Evolutionary conservation across 2,797 vertebrate genomes (phyloP).

Genomic region (Dromococcyx pavoninus): DNA sequence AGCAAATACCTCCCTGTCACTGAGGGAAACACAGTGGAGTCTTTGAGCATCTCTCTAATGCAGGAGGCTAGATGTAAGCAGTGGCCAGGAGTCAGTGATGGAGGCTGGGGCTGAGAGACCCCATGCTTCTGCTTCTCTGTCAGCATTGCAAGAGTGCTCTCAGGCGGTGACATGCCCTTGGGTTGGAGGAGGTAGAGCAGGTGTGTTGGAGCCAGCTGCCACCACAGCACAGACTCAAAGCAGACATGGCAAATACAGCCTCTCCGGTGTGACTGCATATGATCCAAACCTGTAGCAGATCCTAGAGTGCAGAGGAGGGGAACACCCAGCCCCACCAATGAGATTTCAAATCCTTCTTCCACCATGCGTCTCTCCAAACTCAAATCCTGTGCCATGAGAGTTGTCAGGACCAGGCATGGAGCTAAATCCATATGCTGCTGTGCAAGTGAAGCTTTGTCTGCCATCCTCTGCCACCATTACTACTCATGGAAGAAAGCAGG

Average conservation of each 20-base stretch:
- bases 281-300: background rate
- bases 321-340: background rate
- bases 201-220: background rate
- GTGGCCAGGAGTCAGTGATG: fast-evolving
- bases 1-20: background rate
- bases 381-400: background rate
- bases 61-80: background rate
- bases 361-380: fast-evolving
- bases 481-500: background rate
- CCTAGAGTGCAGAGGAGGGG: background rate
- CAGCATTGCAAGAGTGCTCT: background rate
- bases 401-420: background rate
- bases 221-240: background rate
- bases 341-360: background rate
- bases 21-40: background rate
- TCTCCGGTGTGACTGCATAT: background rate
- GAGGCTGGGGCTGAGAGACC: background rate
- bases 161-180: background rate
- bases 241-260: background rate
- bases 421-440: background rate
- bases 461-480: background rate
- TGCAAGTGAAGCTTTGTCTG: background rate
- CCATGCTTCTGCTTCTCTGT: background rate
- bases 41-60: background rate
- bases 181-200: background rate